Base-by-base conservation (phyloP, 2,888 invertebrate species). In the Diogma glabrata region DNA sequence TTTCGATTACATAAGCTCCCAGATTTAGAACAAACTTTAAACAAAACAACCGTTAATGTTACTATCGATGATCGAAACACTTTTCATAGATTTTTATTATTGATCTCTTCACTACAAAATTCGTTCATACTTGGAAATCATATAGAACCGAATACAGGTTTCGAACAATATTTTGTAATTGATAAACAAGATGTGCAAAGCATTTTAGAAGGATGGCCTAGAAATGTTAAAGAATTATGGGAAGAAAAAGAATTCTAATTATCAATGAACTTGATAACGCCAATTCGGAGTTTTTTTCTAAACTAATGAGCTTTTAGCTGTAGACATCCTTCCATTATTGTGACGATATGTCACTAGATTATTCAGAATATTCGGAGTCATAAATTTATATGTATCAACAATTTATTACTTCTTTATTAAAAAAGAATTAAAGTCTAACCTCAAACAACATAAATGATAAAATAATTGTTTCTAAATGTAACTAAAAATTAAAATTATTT, bases 1-100 rank as follows among this genome's bases (percentile, higher is more conserved):
- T 48, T 48, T 22, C 48, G 48, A 14, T 20, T 33, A n/a, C 33
- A 48, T n/a, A 22, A 48, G n/a, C n/a, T n/a, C n/a, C n/a, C n/a
- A n/a, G n/a, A n/a, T n/a, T n/a, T n/a, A n/a, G n/a, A n/a, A n/a
- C n/a, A n/a, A n/a, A n/a, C n/a, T n/a, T n/a, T n/a, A n/a, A n/a
- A n/a, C n/a, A n/a, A n/a, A n/a, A n/a, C n/a, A n/a, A n/a, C n/a
- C n/a, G n/a, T n/a, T n/a, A n/a, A n/a, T n/a, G n/a, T n/a, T n/a
- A n/a, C n/a, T n/a, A n/a, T n/a, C n/a, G n/a, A n/a, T n/a, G n/a
- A n/a, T n/a, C n/a, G n/a, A n/a, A n/a, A n/a, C n/a, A n/a, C n/a
- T n/a, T 43, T 43, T 14, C 23, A 43, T 43, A 20, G 22, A 14
- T 14, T 43, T 14, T 23, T 43, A 14, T 43, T 23, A 9, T 22